Conservation (phyloP, 2,797 vertebrate genomes). For the Neomorphus geoffroyi region DNA sequence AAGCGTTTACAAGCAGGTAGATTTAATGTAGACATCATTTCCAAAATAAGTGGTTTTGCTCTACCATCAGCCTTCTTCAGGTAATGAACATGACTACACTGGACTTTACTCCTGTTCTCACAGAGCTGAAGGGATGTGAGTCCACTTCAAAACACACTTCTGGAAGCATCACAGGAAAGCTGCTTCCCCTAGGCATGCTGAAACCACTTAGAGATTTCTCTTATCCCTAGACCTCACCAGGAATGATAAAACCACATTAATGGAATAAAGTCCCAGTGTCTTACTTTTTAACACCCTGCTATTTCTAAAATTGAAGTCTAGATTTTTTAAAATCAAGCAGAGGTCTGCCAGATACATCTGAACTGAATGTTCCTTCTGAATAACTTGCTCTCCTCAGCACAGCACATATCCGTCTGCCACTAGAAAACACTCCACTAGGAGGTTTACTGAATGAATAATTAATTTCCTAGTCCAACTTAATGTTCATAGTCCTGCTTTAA, state of each 20-base stretch:
- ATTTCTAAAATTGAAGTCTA: neutral
- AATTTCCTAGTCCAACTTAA: neutral
- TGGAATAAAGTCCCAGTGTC: neutral
- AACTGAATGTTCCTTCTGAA: neutral
- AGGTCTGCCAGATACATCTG: neutral
- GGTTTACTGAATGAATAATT: constrained; percentile 20
- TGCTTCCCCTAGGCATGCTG: neutral
- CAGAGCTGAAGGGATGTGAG: neutral
- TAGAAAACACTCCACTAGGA: neutral
- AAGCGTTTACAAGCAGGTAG: neutral
- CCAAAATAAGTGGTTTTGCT: neutral
- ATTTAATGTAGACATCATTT: neutral
- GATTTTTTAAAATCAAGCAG: neutral
- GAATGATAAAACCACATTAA: neutral
- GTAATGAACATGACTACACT: accelerated
- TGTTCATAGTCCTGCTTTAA: neutral
- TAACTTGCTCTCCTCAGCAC: neutral
- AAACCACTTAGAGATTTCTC: neutral
- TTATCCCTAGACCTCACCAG: neutral
- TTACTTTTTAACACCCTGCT: neutral
- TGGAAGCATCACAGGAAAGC: neutral
- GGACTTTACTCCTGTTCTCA: neutral
- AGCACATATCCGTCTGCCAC: neutral
- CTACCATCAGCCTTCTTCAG: neutral
- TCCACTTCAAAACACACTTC: neutral